Evolutionary conservation across 2,888 invertebrate species (phyloP), one percentile per base, ranked within the genome.

Genomic region (Tetragonula carbonaria): DNA sequence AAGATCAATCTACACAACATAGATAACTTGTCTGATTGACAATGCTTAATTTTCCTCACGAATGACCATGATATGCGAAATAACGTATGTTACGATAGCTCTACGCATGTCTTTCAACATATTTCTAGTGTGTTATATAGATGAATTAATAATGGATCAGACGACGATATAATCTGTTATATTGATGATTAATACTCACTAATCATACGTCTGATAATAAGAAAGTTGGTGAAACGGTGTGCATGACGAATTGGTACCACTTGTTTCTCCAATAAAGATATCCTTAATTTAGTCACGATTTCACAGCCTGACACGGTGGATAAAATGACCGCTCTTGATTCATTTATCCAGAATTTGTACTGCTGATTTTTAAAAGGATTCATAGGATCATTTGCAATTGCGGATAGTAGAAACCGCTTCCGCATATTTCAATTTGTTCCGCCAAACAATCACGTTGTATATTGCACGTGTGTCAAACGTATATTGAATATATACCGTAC

Each of bases 211-310:
- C 21, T 8, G 70, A 86, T 70, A 92, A 92, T 71, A 86, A 87
- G 78, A 82, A 86, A 66, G 85, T 93, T 28, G 93, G 93, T 59
- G 85, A 88, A 51, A 85, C 86, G 33, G 84, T 91, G 0, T 93
- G 93, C 74, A 90, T 91, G 88, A 90, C 91, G 23, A 86, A 92
- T 0, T 93, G 93, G 93, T 91, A 93, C 63, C 76, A 82, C 18
- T 67, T 93, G 2, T 91, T 3, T 33, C 33, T 33, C 88, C 14
- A 67, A 74, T 2, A 90, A 86, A 72, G 88, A 84, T 55, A 88
- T 91, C 0, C 78, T 87, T 4, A 87, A 87, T 23, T 62, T 93
- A 23, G 86, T 91, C 67, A 59, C 92, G 65, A 87, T 93, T 13
- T 59, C 85, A 18, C 88, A 90, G 53, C 85, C 91, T 4, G 91